These are phyloP conservation scores for Hylaeus volcanicus DNA, from an alignment of 1,140 invertebrate species.

Conservation along the genomic window DNA sequence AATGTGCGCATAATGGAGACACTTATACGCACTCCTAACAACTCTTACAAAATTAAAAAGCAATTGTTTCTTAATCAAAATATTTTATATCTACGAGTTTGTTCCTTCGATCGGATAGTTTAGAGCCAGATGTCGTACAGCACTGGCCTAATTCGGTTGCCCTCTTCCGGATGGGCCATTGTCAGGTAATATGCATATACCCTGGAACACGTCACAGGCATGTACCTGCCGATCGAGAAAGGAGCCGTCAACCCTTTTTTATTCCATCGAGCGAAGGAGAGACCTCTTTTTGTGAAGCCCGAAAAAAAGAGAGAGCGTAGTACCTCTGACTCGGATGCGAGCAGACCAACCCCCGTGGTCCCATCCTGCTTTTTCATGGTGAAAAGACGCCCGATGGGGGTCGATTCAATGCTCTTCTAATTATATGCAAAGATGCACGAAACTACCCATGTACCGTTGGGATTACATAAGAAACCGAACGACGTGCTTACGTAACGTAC, in stretches of 20 bases:
- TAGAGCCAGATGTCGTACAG: slow-evolving; percentile 36
- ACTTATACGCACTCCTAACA: no score
- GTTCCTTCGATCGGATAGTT: no score
- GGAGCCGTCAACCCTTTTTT: slow-evolving; percentile 65
- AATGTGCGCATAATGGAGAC: no score
- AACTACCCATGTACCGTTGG: slow-evolving; percentile 52
- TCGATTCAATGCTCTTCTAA: slow-evolving; percentile 75
- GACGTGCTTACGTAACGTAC: slow-evolving; percentile 56
- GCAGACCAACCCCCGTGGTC: slow-evolving; percentile 55
- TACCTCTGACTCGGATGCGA: slow-evolving; percentile 61
- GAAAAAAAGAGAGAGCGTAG: slow-evolving; percentile 45
- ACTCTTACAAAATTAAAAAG: neutral
- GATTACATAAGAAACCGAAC: slow-evolving; percentile 35
- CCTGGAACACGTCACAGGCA: slow-evolving; percentile 66
- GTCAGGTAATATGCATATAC: slow-evolving; percentile 75
- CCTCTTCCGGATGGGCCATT: slow-evolving; percentile 64
- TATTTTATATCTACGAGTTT: neutral
- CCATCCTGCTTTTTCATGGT: slow-evolving; percentile 70
- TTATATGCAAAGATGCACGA: slow-evolving; percentile 75
- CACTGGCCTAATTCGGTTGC: slow-evolving; percentile 60
- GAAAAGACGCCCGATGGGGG: slow-evolving; percentile 69
- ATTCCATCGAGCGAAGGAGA: slow-evolving; percentile 54
- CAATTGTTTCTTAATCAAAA: neutral
- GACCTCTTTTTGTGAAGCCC: slow-evolving; percentile 59
- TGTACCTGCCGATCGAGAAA: slow-evolving; percentile 70